Base-by-base conservation (phyloP, 2,797 vertebrate species). In the Eulemur albifrons region DNA sequence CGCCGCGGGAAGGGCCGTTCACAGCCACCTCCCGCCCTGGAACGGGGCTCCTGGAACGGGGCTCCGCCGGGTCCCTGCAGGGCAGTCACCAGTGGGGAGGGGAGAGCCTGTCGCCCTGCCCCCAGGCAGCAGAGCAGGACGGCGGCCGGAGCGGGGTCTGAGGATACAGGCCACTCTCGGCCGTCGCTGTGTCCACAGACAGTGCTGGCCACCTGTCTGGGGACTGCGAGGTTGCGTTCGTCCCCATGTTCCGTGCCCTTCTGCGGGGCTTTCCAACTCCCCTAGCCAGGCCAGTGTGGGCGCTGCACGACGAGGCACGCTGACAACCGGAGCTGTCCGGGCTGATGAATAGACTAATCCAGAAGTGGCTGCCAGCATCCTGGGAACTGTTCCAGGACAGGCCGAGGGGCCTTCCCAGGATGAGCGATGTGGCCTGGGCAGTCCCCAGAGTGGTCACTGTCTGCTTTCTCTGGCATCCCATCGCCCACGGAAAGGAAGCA, bases 181-280 rank as follows among this genome's bases (percentile, higher is more conserved):
- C 40, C 30, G 80, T 63, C 20, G 2, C 57, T 2, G 20, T 25
- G 32, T 67, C 76, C 83, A 0, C 45, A 25, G 32, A 32, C n/a
- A 54, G 70, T 15, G 27, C 54, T 5, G 11, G 6, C 48, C 25
- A 17, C 52, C 79, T 21, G n/a, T 7, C 20, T 4, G 4, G 32
- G 50, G n/a, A 15, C 12, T 12, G 13, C 0, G 5, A 77, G 50
- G 52, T 17, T 10, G 0, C n/a, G 2, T 8, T 13, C 3, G 4
- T 0, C 7, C 80, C 43, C 0, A 0, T 2, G 0, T 30, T 27
- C 45, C 15, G 65, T 23, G n/a, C 25, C 63, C 40, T 59, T 38
- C 72, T 25, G 43, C 8, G 0, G 45, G 23, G 50, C 69, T n/a
- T 61, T 67, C 14, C 1, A 0, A 43, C 75, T 32, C 48, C 11